These are phyloP conservation scores for Scaptomyza cyrtandrae DNA, from an alignment of 2,888 invertebrate genomes.

Conservation along the genomic window DNA sequence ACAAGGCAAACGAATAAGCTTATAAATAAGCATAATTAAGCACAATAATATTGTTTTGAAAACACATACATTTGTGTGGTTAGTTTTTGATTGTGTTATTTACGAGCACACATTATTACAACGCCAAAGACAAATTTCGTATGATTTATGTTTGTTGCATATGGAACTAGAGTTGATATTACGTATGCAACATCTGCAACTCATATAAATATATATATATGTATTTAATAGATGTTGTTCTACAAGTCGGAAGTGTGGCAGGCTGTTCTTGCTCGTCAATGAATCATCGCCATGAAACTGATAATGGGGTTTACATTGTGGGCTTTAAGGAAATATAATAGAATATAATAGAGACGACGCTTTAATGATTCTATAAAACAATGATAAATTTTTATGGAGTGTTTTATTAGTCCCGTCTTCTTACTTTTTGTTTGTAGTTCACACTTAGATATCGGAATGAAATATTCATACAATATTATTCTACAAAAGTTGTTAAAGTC, in stretches of 20 bases:
- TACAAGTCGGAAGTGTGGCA: conserved; percentile 35
- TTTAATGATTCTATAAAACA: neutral
- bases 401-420: neutral
- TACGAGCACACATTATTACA: conserved; percentile 59
- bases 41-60: conserved; percentile 68
- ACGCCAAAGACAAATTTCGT: conserved; percentile 54
- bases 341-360: neutral
- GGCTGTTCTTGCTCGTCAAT: conserved; percentile 8
- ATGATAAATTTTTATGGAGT: neutral
- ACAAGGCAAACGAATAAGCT: conserved; percentile 36
- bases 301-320: conserved; percentile 20
- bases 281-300: conserved; percentile 40
- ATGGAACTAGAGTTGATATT: no score
- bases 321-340: neutral
- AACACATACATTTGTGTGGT: conserved; percentile 34
- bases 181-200: conserved; percentile 9
- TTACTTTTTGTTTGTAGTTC: neutral
- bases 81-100: conserved; percentile 60
- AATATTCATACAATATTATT: neutral
- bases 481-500: no score
- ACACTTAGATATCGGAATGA: conserved; percentile 1
- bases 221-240: neutral
- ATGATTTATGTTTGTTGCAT: conserved; percentile 46
- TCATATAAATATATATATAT: neutral
- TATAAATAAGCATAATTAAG: conserved; percentile 74